Evolutionary conservation across 2,888 invertebrate species (phyloP).

Genomic region (Dynastes hyllus): DNA sequence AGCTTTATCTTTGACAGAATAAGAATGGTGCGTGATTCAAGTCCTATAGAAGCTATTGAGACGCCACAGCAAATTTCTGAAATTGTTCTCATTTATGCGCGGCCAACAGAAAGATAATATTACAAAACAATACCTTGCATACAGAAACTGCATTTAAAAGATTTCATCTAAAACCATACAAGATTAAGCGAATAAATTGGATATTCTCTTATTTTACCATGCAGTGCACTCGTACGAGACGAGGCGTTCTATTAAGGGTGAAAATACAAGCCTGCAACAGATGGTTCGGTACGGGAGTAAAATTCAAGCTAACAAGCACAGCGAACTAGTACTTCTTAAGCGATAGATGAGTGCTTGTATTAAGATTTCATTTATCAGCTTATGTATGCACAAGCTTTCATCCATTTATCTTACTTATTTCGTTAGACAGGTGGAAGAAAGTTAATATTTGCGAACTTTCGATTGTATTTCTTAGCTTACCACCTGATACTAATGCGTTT

Average conservation of each 20-base stretch:
- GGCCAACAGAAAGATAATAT: no score
- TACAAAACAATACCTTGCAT: no score
- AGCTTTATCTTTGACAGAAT: no score
- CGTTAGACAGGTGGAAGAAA: not conserved
- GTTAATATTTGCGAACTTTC: not conserved
- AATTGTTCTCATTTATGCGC: no score
- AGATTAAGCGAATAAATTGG: not conserved
- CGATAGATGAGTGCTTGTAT: no score
- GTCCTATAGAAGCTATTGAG: no score
- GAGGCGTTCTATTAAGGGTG: not conserved
- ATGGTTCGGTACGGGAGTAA: not conserved
- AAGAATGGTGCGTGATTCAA: no score
- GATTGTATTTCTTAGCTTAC: not conserved
- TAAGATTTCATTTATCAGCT: not conserved
- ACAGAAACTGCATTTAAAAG: no score
- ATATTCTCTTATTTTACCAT: not conserved
- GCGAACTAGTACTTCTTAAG: no score
- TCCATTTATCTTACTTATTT: not conserved
- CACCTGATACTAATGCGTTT: conserved; percentile 2
- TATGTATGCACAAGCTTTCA: not conserved
- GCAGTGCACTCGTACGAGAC: not conserved
- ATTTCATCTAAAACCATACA: no score
- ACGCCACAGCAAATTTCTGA: no score
- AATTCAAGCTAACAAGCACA: no score
- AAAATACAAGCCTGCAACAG: conserved; percentile 2